Evolutionary conservation across 2,888 invertebrate genomes (phyloP).

Genomic region (Macrosiphum euphorbiae): DNA sequence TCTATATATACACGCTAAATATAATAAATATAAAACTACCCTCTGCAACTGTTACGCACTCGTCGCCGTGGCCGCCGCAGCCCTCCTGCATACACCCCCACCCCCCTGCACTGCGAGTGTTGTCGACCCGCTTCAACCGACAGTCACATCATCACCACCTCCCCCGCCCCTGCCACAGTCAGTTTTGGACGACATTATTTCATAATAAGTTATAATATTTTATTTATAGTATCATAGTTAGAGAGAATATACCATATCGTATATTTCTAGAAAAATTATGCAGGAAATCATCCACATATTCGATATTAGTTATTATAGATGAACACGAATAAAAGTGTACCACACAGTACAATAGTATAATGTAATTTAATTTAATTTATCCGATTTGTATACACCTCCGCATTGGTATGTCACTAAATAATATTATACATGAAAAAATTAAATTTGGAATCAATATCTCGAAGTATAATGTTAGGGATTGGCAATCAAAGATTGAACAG

Average conservation of each 20-base stretch:
- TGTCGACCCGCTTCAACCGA: not conserved
- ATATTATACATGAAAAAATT: not conserved
- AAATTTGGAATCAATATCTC: not conserved
- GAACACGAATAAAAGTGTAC: no score
- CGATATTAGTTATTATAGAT: no score
- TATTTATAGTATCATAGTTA: not conserved
- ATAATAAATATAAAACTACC: constrained; percentile 6
- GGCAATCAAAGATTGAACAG: not conserved
- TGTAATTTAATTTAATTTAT: not conserved
- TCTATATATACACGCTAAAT: not conserved
- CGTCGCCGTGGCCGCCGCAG: not conserved
- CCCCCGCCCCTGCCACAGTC: not conserved
- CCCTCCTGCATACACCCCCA: not conserved
- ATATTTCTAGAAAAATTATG: not conserved
- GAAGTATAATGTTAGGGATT: not conserved
- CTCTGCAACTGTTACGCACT: not conserved
- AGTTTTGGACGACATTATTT: not conserved
- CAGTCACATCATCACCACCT: not conserved
- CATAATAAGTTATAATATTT: not conserved
- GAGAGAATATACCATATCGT: no score
- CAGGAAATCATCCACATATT: not conserved
- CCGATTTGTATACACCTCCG: not conserved
- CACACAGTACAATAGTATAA: not conserved
- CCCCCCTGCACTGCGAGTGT: not conserved
- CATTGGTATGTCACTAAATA: not conserved